Evolutionary conservation across 1,140 invertebrate species (phyloP), one percentile per base, ranked within the genome.

Genomic region (roundworm (Caenorhabditis elegans)): DNA sequence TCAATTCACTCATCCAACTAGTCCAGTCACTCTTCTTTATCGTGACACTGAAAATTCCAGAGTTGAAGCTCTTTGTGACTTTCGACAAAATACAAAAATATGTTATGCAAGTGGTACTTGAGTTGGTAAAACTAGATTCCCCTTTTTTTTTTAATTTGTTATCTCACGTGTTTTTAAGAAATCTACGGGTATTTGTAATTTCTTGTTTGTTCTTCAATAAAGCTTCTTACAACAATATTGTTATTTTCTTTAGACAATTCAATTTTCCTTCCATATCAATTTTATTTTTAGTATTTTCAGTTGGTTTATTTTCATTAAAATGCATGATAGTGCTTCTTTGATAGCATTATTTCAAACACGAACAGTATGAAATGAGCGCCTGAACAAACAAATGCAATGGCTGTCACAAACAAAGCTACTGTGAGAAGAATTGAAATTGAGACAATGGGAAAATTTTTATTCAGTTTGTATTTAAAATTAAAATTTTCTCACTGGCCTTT

Each of bases 61-160:
- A 22, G 34, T 70, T 8, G 60, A 70, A 70, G 4, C 60, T 39
- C 31, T 70, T 0, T 70, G 60, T 70, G 60, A 70, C 34, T 70
- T 31, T 70, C 60, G 60, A 39, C 60, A 70, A 43, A 70, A 24
- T 19, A 70, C 34, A 0, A 70, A 19, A 43, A 39, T 70, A 4
- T 70, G 60, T 13, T 70, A 70, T 70, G 34, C 60, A 39, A 70
- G 60, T 39, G 60, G 60, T 39, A 22, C 60, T 39, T 70, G 60
- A 70, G n/a, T 0, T 8, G 47, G n/a, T n/a, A n/a, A 49, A 55
- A 6, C 8, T 8, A 3, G 17, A 26, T 26, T 28, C 10, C 4
- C 24, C 53, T 34, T 34, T 60, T 60, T 60, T n/a, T 70, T 13
- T 19, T 6, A 31, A 39, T 39, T 70, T 70, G 26, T 19, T 39